Base-by-base conservation (phyloP, 2,797 vertebrate species). In the Ibycter americanus region DNA sequence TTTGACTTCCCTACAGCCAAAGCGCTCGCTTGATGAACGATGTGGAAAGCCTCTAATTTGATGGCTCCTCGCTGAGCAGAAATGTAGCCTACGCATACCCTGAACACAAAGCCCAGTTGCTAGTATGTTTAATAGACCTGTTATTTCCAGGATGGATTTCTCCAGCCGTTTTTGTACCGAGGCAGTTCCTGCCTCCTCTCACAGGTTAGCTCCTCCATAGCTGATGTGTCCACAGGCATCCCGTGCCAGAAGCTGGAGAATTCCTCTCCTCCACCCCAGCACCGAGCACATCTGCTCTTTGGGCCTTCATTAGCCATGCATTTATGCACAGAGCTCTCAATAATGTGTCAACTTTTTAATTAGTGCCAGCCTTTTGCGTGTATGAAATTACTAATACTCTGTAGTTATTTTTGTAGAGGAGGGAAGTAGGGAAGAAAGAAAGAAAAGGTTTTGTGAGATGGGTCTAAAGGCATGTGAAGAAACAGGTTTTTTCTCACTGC, bases 171-270 rank as follows among this genome's bases (percentile, higher is more conserved):
- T 49, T 9, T 23, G 42, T 71, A 27, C 54, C 0, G 0, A 71
- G 49, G 46, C 10, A 0, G 0, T 44, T 81, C 32, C 65, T 83
- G 44, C 36, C 38, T 66, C 49, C 38, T 65, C 40, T 27, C 8
- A 2, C 54, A 66, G 72, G 52, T 74, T 34, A 52, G 54, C 22
- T 77, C 32, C 46, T 68, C 38, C 6, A 1, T 16, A 1, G 0
- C 15, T 18, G 68, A 14, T 2, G 21, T 32, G 58, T 47, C 72
- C 0, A 0, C 38, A 61, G 56, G 36, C 29, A 15, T 51, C 6
- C 34, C 0, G 0, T 2, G 6, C 40, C 1, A 1, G 56, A 29
- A 29, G 62, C 59, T 79, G 89, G 17, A 94, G 55, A 51, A 80
- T 44, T 59, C 59, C 58, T 92, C 54, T 79, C 26, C 62, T 59